Conservation (phyloP, 2,113 vertebrate genomes). For the Dicaeum eximium region DNA sequence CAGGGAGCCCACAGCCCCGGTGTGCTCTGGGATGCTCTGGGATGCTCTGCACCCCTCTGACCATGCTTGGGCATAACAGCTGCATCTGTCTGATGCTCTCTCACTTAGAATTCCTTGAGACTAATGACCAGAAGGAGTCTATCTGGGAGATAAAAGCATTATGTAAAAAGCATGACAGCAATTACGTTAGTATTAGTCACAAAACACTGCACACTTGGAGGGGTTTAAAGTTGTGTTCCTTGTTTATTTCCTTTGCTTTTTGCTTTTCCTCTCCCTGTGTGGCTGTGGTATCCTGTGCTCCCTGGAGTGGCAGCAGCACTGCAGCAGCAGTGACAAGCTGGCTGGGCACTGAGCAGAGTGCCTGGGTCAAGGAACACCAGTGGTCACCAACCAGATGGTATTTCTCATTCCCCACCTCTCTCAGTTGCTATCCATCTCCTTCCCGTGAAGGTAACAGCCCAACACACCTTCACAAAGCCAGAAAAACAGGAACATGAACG, state of each 20-base stretch:
- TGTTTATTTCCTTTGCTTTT: conserved; percentile 29
- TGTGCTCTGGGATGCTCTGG: background rate
- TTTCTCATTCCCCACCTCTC: background rate
- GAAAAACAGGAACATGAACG: accelerated
- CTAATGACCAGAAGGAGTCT: conserved; percentile 32
- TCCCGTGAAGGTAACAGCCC: background rate
- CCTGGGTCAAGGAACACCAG: background rate
- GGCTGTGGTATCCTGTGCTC: background rate
- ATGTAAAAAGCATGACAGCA: conserved; percentile 41
- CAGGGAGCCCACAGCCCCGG: accelerated
- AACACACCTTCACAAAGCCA: background rate
- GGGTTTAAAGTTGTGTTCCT: conserved; percentile 7
- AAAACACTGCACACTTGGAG: conserved; percentile 21
- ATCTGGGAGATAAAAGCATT: conserved; percentile 36
- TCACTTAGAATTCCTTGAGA: background rate
- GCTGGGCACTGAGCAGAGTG: accelerated
- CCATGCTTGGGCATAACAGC: background rate
- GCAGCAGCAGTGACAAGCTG: background rate
- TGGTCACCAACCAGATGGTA: background rate
- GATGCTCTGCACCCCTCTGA: background rate
- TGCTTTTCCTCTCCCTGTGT: background rate
- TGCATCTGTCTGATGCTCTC: background rate
- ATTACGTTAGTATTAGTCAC: conserved; percentile 49
- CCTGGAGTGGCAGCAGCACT: background rate
- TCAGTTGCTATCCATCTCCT: background rate